These are phyloP conservation scores for Acanthoscelides obtectus DNA, from an alignment of 2,888 invertebrate species.

Conservation along the genomic window DNA sequence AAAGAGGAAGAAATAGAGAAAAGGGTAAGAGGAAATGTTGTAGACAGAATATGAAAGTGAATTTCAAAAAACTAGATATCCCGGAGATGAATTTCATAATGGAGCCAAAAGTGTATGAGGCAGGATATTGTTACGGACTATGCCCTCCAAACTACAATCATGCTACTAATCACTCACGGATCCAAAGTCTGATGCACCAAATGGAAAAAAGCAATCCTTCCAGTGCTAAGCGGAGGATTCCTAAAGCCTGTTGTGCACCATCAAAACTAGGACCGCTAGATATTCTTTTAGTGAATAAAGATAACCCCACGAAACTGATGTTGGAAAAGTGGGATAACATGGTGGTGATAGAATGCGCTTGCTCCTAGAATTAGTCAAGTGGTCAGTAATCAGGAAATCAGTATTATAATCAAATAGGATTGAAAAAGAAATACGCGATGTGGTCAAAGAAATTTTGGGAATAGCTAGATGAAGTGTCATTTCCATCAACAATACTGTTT, in stretches of 20 bases:
- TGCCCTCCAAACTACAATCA: slow-evolving; percentile 66
- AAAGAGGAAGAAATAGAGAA: slow-evolving; percentile 35
- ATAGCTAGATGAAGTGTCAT: no score
- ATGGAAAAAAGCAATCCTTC: slow-evolving; percentile 49
- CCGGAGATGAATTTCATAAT: slow-evolving; percentile 55
- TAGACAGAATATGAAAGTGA: slow-evolving; percentile 61
- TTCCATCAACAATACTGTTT: no score
- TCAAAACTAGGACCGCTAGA: slow-evolving; percentile 61
- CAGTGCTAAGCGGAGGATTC: slow-evolving; percentile 40
- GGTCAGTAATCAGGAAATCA: not conserved
- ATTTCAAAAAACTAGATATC: slow-evolving; percentile 58
- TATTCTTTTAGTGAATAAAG: slow-evolving; percentile 61
- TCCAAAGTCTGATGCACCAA: slow-evolving; percentile 64
- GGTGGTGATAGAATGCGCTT: slow-evolving; percentile 67
- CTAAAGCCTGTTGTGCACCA: slow-evolving; percentile 66
- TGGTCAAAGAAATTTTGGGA: not conserved
- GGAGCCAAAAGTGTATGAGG: slow-evolving; percentile 66
- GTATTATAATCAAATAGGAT: not conserved
- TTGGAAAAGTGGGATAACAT: slow-evolving; percentile 67
- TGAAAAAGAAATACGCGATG: not conserved
- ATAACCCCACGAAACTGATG: slow-evolving; percentile 57
- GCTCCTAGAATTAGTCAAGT: slow-evolving; percentile 50
- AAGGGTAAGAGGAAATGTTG: slow-evolving; percentile 57
- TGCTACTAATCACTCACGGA: slow-evolving; percentile 65
- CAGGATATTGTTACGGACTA: slow-evolving; percentile 65